Evolutionary conservation across 2,888 invertebrate species (phyloP).

Genomic region (Drosophila neutralis): DNA sequence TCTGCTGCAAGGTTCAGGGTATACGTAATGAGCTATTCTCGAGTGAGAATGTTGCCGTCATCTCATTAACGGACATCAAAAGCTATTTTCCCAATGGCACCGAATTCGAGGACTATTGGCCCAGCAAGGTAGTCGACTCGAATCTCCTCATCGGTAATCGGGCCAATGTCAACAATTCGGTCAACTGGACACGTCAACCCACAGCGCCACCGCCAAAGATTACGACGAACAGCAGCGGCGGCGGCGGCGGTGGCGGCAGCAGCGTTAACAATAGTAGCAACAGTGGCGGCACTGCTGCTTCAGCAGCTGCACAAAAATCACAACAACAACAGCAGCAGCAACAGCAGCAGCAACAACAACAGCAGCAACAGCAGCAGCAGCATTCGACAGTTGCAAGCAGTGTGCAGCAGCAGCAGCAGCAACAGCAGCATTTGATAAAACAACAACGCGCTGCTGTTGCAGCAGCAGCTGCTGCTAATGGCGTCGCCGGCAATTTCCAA

Average conservation of each 20-base stretch:
- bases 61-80: slow-evolving; percentile 94
- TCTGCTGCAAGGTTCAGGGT: slow-evolving; percentile 97
- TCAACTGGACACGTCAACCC: slow-evolving; percentile 92
- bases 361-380: slow-evolving; percentile 35
- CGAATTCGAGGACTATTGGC: slow-evolving; percentile 97
- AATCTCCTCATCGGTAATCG: slow-evolving; percentile 90
- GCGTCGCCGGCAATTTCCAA: slow-evolving; percentile 53
- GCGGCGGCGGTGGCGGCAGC: slow-evolving; percentile 82
- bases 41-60: slow-evolving; percentile 95
- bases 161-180: slow-evolving; percentile 86
- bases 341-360: neutral
- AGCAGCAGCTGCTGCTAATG: slow-evolving; percentile 65
- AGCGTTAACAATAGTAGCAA: slow-evolving; percentile 51
- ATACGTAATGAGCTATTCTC: slow-evolving; percentile 96
- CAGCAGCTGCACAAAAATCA: slow-evolving; percentile 4
- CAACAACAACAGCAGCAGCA: slow-evolving; percentile 57
- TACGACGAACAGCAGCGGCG: slow-evolving; percentile 42
- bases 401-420: slow-evolving; percentile 22
- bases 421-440: slow-evolving; percentile 68
- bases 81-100: slow-evolving; percentile 96
- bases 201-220: slow-evolving; percentile 88
- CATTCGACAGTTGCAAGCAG: too few species aligned
- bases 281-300: slow-evolving; percentile 51
- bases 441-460: slow-evolving; percentile 74
- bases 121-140: slow-evolving; percentile 93